Base-by-base conservation (phyloP, 2,797 vertebrate genomes). In the Amphiprion clarkii region DNA sequence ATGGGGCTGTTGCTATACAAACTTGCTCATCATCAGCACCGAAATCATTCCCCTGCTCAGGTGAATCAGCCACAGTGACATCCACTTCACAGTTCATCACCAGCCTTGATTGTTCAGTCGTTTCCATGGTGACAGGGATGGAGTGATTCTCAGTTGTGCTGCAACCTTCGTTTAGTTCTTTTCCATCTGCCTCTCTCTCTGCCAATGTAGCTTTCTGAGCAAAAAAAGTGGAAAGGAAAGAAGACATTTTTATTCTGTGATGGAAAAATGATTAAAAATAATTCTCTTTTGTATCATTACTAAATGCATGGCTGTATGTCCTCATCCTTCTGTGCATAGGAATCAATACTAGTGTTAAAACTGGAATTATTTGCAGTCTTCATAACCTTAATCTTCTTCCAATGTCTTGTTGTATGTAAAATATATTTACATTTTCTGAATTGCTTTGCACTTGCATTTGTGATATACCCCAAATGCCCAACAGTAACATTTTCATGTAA, bases 61-160 rank as follows among this genome's bases (percentile, higher is more conserved):
- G 86, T 83, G 88, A 90, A 87, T 91, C 88, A 70, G 79, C 82
- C 76, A 88, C 81, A 72, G 78, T 56, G 39, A 86, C 84, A 76
- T 93, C 90, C 87, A 81, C 91, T 90, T 93, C 91, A 84, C 81
- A 86, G 73, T 93, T 91, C 71, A 75, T 89, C 57, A 70, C 87
- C 64, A 67, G 79, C 76, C 82, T 78, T 82, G 88, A 91, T 92
- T 93, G 92, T 91, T 95, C 93, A 74, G 81, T 81, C 59, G 94
- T 96, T 93, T 96, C 95, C 95, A 96, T 95, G 90, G 95, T 87
- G 90, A 96, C 86, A 17, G 87, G 74, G 76, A 83, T 73, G 69
- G 84, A 90, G 83, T 86, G 88, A 90, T 90, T 94, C 76, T 90
- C 88, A 79, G 90, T 85, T 88, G 74, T 82, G 85, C 87, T 89